Conservation (phyloP, 1,140 invertebrate genomes). For the Eumeta japonica region DNA sequence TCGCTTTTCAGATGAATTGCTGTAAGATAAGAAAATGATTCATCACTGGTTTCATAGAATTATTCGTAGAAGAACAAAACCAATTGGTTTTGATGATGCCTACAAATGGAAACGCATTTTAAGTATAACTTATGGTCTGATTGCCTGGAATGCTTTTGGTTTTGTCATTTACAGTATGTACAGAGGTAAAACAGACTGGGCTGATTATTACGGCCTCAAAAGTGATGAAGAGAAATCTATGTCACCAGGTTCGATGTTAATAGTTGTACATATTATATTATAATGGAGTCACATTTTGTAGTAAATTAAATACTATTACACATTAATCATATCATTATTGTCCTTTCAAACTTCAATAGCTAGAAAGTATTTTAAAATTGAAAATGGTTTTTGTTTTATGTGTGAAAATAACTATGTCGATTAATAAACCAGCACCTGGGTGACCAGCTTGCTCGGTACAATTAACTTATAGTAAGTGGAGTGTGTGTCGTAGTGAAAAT, state of each 20-base stretch:
- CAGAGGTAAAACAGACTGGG: slow-evolving; percentile 64
- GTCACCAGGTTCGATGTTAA: slow-evolving; percentile 50
- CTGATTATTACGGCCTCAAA: slow-evolving; percentile 62
- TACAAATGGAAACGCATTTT: slow-evolving; percentile 60
- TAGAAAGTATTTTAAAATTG: too few relatives aligned
- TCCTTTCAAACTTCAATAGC: background rate
- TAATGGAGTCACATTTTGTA: background rate
- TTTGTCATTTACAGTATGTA: slow-evolving; percentile 59
- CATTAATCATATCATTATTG: background rate
- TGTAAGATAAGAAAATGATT: slow-evolving; percentile 37
- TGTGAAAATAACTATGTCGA: too few relatives aligned
- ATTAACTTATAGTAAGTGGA: too few relatives aligned
- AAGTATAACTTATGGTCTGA: slow-evolving; percentile 60
- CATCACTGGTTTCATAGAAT: slow-evolving; percentile 49
- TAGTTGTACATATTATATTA: background rate
- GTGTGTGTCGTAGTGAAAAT: too few relatives aligned
- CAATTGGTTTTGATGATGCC: slow-evolving; percentile 60
- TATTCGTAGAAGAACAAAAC: slow-evolving; percentile 61
- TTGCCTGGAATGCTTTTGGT: slow-evolving; percentile 67
- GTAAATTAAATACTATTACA: slow-evolving; percentile 2
- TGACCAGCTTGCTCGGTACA: too few relatives aligned
- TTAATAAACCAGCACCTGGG: too few relatives aligned
- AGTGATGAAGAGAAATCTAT: slow-evolving; percentile 56
- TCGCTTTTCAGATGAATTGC: too few relatives aligned
- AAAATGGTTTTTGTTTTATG: too few relatives aligned